Percentiles rank a stretch among this genome's conserved stretches.
phyloP scores from a whole-genome alignment of 2,113 vertebrate genomes.

The Tragelaphus imberbis region DNA sequence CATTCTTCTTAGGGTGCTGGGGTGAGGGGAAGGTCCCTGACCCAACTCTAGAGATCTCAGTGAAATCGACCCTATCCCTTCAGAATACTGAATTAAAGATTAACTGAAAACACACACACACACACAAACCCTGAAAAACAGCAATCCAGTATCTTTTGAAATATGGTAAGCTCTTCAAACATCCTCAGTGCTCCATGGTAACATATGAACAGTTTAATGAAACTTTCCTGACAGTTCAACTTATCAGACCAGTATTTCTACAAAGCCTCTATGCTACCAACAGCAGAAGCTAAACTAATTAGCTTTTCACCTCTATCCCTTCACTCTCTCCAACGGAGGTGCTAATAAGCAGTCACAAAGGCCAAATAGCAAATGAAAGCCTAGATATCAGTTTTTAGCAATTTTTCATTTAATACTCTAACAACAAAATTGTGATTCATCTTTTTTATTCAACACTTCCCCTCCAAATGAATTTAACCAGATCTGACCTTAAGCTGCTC shows the following conservation, averaged over 20 bases:
- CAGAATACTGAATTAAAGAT: background rate
- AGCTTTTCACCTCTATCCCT: constrained; percentile 14
- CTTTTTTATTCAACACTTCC: constrained; percentile 31
- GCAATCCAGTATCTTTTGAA: background rate
- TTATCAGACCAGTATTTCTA: constrained; percentile 31
- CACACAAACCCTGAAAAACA: background rate
- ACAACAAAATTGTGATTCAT: constrained; percentile 25
- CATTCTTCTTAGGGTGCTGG: background rate
- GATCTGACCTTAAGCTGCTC: background rate
- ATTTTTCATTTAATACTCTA: constrained; percentile 15
- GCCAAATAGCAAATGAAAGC: constrained; percentile 19
- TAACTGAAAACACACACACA: background rate
- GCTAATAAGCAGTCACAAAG: constrained; percentile 51
- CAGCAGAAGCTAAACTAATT: constrained; percentile 15
- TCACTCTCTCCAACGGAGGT: constrained; percentile 43
- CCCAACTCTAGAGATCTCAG: constrained; percentile 32
- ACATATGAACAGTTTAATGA: background rate
- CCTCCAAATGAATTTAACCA: constrained; percentile 28
- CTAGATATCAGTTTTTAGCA: background rate
- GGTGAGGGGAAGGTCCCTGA: background rate
- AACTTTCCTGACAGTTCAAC: constrained; percentile 24
- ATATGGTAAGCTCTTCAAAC: constrained; percentile 35
- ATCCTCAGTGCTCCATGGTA: background rate
- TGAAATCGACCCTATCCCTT: constrained; percentile 2
- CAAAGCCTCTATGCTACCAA: constrained; percentile 31